A percentile compares a stretch with the other conserved stretches of the same genome.
Evolutionary conservation across 2,888 invertebrate genomes (phyloP).

Genomic region (Scaeva pyrastri): DNA sequence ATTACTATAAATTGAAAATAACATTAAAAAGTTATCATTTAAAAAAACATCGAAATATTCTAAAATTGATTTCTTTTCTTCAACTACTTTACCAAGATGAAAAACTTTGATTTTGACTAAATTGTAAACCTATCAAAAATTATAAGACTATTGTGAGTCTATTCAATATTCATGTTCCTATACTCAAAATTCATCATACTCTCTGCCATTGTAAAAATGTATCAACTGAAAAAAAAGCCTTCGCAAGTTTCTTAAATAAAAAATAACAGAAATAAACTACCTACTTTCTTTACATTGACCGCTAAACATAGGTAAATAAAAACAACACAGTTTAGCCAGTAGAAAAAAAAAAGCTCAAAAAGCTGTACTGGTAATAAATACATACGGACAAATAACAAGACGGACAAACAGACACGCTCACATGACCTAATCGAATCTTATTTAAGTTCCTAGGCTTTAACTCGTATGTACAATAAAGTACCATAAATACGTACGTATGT

Average conservation of each 20-base stretch:
- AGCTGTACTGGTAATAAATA: not conserved
- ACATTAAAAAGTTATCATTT: too few relatives aligned
- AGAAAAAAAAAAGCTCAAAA: slow-evolving; percentile 20
- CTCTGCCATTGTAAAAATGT: not conserved
- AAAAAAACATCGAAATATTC: too few relatives aligned
- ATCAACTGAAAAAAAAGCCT: slow-evolving; percentile 1
- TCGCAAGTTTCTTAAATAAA: not conserved
- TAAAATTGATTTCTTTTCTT: too few relatives aligned
- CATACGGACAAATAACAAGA: not conserved
- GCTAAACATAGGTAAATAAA: slow-evolving; percentile 20
- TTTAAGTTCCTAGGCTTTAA: slow-evolving; percentile 14
- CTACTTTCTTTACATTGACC: slow-evolving; percentile 32
- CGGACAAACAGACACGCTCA: slow-evolving; percentile 15
- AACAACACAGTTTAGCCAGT: not conserved
- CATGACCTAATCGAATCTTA: slow-evolving; percentile 32
- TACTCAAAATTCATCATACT: not conserved
- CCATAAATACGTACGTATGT: not conserved
- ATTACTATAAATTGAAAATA: too few relatives aligned
- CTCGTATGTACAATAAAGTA: not conserved
- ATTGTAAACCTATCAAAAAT: too few relatives aligned
- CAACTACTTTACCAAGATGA: too few relatives aligned
- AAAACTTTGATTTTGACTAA: too few relatives aligned
- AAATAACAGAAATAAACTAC: not conserved
- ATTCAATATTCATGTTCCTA: not conserved
- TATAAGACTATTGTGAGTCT: too few relatives aligned